Evolutionary conservation across 2,797 vertebrate species (phyloP).

Genomic region (Sebastes paucispinis): DNA sequence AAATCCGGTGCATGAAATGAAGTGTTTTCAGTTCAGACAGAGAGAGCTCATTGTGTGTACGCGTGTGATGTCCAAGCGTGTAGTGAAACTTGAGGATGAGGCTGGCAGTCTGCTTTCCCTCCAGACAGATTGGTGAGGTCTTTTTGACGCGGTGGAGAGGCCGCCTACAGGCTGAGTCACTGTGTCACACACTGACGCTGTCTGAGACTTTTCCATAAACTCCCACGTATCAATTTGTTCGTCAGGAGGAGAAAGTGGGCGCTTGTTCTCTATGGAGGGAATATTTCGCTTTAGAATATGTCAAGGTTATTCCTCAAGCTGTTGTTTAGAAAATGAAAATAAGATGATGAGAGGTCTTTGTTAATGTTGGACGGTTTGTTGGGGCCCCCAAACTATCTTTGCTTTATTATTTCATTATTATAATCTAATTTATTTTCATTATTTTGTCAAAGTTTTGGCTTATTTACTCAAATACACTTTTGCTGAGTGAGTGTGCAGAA

Average conservation of each 20-base stretch:
- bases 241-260: slow-evolving; percentile 64
- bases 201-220: slow-evolving; percentile 76
- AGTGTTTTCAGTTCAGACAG: slow-evolving; percentile 37
- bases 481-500: not conserved
- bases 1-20: slow-evolving; percentile 68
- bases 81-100: slow-evolving; percentile 71
- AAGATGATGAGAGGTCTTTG: not conserved
- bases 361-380: not conserved
- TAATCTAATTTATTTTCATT: not conserved
- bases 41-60: slow-evolving; percentile 52
- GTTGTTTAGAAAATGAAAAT: slow-evolving; percentile 37
- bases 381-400: not conserved
- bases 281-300: slow-evolving; percentile 54
- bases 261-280: slow-evolving; percentile 55
- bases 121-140: slow-evolving; percentile 70
- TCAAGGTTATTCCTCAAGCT: slow-evolving; percentile 59
- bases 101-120: slow-evolving; percentile 71
- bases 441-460: not conserved
- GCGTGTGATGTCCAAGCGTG: slow-evolving; percentile 55
- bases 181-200: slow-evolving; percentile 74
- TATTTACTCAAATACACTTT: not conserved
- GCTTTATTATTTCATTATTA: not conserved
- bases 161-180: slow-evolving; percentile 82
- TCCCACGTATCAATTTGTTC: slow-evolving; percentile 70
- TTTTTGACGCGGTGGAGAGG: slow-evolving; percentile 72